Base-by-base conservation (phyloP, 2,888 invertebrate species). In the Pogonocherus hispidulus region DNA sequence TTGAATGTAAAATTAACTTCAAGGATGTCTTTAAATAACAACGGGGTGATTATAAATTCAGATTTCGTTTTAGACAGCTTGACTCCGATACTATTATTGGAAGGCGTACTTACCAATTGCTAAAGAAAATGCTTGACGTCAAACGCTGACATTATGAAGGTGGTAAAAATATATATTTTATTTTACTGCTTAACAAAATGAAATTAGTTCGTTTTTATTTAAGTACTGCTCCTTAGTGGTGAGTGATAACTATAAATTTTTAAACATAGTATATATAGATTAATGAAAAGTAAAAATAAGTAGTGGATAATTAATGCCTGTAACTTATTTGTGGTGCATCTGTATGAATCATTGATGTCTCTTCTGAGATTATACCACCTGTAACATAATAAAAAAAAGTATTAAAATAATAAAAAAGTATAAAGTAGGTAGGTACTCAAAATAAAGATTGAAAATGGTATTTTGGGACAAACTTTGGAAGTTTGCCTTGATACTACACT, bases 1-100 rank as follows among this genome's bases (percentile, higher is more conserved):
- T 19, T 49, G 62, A 41, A 47, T 16, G 22, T 55, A 27, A 23
- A 66, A 49, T 62, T 56, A 66, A 37, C 47, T 9, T n/a, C 49
- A 62, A 62, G 55, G 66, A 62, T 66, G 23, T 54, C 46, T 54
- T 46, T 51, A 59, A 66, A 66, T 66, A 55, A 66, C 54, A 62
- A 49, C 2, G 23, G 3, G 44, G 19, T 14, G 47, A 47, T 19
- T 37, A n/a, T n/a, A 47, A 41, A 16, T 16, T 18, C 46, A 37
- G 14, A 14, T 56, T 16, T 49, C 32, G n/a, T 37, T 35, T 55
- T 47, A 64, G 64, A 64, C 64, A 46, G 64, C 64, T 64, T 64
- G 64, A 56, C 64, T 64, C 56, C 56, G 32, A 14, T 35, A 20
- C 37, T 56, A 56, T 56, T 56, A 56, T 51, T 51, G 23, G 23